Evolutionary conservation across 2,797 vertebrate species (phyloP).

Genomic region (Gambelia wislizenii): DNA sequence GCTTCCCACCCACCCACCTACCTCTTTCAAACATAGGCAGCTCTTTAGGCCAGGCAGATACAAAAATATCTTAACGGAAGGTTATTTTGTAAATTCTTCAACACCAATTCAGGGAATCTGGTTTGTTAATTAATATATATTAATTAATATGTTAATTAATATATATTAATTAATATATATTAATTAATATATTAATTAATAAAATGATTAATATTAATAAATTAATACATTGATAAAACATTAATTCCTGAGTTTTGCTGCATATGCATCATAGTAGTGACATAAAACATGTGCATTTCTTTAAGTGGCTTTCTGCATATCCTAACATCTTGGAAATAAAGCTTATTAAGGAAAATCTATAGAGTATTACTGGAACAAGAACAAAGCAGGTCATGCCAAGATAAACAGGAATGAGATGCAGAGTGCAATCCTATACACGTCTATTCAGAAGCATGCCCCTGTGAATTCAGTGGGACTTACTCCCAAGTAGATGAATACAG

Average conservation of each 20-base stretch:
- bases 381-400: not conserved
- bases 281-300: not conserved
- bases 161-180: too few species aligned
- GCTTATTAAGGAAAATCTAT: not conserved
- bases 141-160: too few species aligned
- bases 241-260: not conserved
- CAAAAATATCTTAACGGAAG: not conserved
- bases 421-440: not conserved
- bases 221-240: too few species aligned
- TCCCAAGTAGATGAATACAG: not conserved
- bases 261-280: not conserved
- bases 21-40: not conserved
- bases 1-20: too few species aligned
- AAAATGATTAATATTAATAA: too few species aligned
- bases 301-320: not conserved
- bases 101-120: too few species aligned
- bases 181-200: too few species aligned
- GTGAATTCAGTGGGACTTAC: not conserved
- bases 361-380: not conserved
- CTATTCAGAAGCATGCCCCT: not conserved
- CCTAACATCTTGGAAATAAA: not conserved
- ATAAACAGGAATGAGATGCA: not conserved
- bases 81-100: not conserved
- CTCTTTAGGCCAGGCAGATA: not conserved
- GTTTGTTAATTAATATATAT: too few species aligned